Percentiles rank a stretch among this genome's conserved stretches.
These are phyloP conservation scores for Proterorhinus semilunaris DNA, from an alignment of 2,113 vertebrate species.

Conservation along the genomic window DNA sequence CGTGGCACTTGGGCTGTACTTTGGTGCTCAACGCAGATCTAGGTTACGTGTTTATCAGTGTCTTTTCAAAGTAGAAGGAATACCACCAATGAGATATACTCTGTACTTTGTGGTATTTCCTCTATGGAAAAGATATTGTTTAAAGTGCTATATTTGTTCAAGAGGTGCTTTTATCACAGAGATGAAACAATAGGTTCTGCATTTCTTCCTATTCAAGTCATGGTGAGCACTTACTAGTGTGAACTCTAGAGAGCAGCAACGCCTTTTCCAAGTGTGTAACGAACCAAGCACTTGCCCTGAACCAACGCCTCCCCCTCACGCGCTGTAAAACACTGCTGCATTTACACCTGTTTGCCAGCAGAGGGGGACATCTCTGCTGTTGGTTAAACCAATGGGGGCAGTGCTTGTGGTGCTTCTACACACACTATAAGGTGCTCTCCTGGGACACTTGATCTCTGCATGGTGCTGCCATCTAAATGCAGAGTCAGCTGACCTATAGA, in stretches of 20 bases:
- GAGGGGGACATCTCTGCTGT: slow-evolving; percentile 26
- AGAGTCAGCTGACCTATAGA: slow-evolving; percentile 36
- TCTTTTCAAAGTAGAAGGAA: slow-evolving; percentile 16
- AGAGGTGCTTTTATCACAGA: slow-evolving; percentile 34
- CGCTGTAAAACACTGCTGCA: slow-evolving; percentile 32
- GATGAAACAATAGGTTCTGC: slow-evolving; percentile 32
- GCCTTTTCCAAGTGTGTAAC: slow-evolving; percentile 46
- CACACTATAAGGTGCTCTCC: slow-evolving; percentile 67
- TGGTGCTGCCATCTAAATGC: slow-evolving; percentile 71
- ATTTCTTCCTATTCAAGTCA: slow-evolving; percentile 50
- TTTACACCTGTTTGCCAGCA: slow-evolving; percentile 35
- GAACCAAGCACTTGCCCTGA: slow-evolving; percentile 42
- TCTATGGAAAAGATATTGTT: slow-evolving; percentile 11
- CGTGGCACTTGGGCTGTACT: slow-evolving; percentile 62
- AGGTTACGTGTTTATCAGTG: slow-evolving; percentile 17
- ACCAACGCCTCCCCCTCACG: slow-evolving; percentile 9
- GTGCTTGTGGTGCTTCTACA: slow-evolving; percentile 57
- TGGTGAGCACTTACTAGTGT: slow-evolving; percentile 51
- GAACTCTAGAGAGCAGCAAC: slow-evolving; percentile 65
- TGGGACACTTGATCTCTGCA: slow-evolving; percentile 69
- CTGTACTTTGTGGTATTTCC: slow-evolving; percentile 15
- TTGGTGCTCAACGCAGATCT: slow-evolving; percentile 62
- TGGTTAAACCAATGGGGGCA: slow-evolving; percentile 15
- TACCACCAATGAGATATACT: slow-evolving; percentile 10
- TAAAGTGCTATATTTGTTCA: slow-evolving; percentile 39